Conservation (phyloP, 2,797 vertebrate species). For the Pempheris klunzingeri region DNA sequence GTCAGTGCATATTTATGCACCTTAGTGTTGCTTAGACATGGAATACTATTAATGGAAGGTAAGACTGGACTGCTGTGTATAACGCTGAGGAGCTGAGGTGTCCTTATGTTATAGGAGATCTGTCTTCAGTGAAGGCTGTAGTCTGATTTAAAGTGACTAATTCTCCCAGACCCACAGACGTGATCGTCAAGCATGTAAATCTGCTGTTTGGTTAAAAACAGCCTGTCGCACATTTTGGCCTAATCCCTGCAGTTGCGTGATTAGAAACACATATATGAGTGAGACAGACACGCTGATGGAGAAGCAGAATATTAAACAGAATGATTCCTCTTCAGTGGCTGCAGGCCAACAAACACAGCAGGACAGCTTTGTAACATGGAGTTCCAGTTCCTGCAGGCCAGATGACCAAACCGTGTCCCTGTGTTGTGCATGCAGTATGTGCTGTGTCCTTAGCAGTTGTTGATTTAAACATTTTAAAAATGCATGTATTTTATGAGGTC, state of each 20-base stretch:
- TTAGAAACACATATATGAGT: conserved; percentile 40
- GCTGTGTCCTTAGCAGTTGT: too few species aligned
- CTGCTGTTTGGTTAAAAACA: conserved; percentile 33
- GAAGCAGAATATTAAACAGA: conserved; percentile 50
- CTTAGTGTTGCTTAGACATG: neutral
- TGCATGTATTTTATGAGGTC: neutral
- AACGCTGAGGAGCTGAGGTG: neutral
- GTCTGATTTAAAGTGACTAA: neutral
- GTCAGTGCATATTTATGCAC: neutral
- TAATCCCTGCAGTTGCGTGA: conserved; percentile 47
- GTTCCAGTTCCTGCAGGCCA: conserved; percentile 55
- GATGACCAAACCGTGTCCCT: conserved; percentile 26
- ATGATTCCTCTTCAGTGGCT: conserved; percentile 49
- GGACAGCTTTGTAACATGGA: conserved; percentile 61
- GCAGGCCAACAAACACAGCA: conserved; percentile 55
- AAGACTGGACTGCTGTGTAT: neutral
- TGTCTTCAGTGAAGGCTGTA: neutral
- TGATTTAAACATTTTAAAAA: too few species aligned
- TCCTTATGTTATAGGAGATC: neutral
- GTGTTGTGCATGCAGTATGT: neutral
- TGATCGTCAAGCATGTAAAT: conserved; percentile 15
- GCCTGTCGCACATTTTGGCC: conserved; percentile 20
- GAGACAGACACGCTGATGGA: conserved; percentile 32
- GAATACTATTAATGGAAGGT: conserved; percentile 15
- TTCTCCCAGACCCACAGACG: neutral